Evolutionary conservation across 2,797 vertebrate genomes (phyloP).

Genomic region (Parambassis ranga): DNA sequence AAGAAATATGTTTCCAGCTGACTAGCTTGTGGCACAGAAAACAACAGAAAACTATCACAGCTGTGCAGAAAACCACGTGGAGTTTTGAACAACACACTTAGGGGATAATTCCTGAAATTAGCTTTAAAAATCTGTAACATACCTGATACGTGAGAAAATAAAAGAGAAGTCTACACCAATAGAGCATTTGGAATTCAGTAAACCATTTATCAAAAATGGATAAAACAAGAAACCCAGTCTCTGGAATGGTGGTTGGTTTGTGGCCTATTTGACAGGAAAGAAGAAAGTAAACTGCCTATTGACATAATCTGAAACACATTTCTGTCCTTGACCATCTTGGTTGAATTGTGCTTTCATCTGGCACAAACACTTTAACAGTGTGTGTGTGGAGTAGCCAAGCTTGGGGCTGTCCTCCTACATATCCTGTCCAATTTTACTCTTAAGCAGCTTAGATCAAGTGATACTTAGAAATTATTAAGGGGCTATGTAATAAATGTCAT

Average conservation of each 20-base stretch:
- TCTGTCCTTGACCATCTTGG: background rate
- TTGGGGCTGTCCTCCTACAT: background rate
- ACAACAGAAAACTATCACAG: too few relatives aligned
- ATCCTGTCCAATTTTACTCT: background rate
- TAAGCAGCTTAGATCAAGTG: background rate
- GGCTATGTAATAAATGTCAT: background rate
- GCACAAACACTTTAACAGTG: background rate
- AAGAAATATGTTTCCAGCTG: too few relatives aligned
- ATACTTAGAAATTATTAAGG: background rate
- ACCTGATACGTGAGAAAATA: too few relatives aligned
- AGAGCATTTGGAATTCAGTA: background rate
- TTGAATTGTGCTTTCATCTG: background rate
- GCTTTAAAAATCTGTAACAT: too few relatives aligned
- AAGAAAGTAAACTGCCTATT: background rate
- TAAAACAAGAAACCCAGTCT: background rate
- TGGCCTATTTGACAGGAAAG: background rate
- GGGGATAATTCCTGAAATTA: too few relatives aligned
- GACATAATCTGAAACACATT: conserved; percentile 22
- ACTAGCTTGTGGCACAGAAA: too few relatives aligned
- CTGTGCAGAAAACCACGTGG: too few relatives aligned
- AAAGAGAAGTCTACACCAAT: too few relatives aligned
- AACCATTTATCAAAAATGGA: background rate
- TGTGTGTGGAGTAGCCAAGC: background rate
- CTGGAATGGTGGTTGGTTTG: background rate
- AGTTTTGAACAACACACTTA: too few relatives aligned